Base-by-base conservation (phyloP, 2,888 invertebrate species). In the Caenorhabditis japonica region DNA sequence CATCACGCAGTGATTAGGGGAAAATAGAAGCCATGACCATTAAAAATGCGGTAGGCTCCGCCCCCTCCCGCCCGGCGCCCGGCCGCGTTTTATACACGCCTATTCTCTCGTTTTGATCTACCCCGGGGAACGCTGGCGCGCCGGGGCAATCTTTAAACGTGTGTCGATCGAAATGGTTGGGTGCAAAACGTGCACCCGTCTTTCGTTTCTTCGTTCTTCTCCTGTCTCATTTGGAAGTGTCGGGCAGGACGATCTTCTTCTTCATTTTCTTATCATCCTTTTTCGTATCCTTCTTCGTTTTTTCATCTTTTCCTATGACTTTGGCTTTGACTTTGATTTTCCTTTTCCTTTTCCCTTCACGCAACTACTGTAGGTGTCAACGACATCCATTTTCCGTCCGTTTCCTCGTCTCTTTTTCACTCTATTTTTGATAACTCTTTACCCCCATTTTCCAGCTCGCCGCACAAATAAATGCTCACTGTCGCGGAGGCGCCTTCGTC, bases 111-210 rank as follows among this genome's bases (percentile, higher is more conserved):
- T 12, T 61, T 15, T 61, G 61, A 61, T 61, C 61, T 61, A 61
- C 61, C 52, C 30, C n/a, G n/a, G n/a, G n/a, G 30, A 15, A 21
- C 33, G 12, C 23, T 33, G 47, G 25, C 34, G 19, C 21, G 19
- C 47, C 39, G 44, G 38, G 36, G 41, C 55, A 66, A 59, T 46
- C 68, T 59, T 62, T 62, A 49, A 58, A 36, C 41, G 43, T 30
- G 43, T 43, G 52, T 61, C 44, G 41, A 49, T 34, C 52, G 27
- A 66, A 66, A 66, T 58, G 58, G 49, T 51, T 41, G 68, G 68
- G 68, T 68, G 68, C 68, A 68, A 58, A 41, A 36, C 49, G 53
- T 52, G 58, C 68, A 56, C 64, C 51, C 39, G 33, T 44, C 36
- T 33, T 15, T 34, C 23, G 19, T 38, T 38, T n/a, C 34, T 7